Base-by-base conservation (phyloP, 2,888 invertebrate species). In the Lamproptera curius region DNA sequence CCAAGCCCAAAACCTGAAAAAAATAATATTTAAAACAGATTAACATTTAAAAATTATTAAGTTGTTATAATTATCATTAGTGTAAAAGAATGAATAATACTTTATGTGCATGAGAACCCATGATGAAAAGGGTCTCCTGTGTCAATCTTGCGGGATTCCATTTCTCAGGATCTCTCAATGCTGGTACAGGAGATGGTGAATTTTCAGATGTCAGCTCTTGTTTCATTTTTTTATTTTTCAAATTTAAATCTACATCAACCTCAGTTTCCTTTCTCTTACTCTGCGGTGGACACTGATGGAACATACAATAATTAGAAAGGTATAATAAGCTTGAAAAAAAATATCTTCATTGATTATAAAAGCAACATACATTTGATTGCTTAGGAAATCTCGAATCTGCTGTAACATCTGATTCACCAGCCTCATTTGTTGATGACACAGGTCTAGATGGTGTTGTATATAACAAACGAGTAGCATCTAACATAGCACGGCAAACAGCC, bases 21-120 rank as follows among this genome's bases (percentile, higher is more conserved):
- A 3, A 14, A 46, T 16, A 10, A n/a, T 44, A 28, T 9, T 26
- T 26, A 31, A 2, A 34, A 5, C 9, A 28, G n/a, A 2, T 28
- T 28, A 28, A 9, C 10, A 10, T 28, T 28, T 6, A 28, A 23
- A 23, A 28, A 2, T 28, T 28, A n/a, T 28, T n/a, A 20, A 20
- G 6, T 20, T 20, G 6, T 20, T 20, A 5, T 20, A 20, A 6
- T 3, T 20, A 20, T 3, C 6, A 20, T 20, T 20, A 6, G 6
- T 20, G 20, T 20, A 5, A 20, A 5, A 20, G 20, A 20, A 20
- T 20, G 10, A 1, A 40, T 42, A 43, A 49, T 67, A 87, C 88
- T 76, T 92, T 92, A 67, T 92, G 92, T 33, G 92, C 92, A 73
- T 92, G 92, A 51, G 94, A 92, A 16, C 94, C 94, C 93, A 95